phyloP scores from a whole-genome alignment of 2,113 vertebrate genomes.

The Podiceps cristatus region DNA sequence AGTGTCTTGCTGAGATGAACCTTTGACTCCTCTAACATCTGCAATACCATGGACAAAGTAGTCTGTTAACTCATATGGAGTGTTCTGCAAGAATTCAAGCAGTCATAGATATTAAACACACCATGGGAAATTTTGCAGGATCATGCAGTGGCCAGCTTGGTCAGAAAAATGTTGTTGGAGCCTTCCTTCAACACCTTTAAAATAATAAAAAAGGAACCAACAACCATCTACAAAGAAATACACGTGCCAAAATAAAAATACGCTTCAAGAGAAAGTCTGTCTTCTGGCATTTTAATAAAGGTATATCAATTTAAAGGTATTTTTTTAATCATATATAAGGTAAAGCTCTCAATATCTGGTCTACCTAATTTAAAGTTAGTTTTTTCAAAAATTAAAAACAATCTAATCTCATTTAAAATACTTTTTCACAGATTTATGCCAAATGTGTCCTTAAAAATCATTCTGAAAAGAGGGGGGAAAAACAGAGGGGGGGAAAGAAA shows the following conservation, averaged over 20 bases:
- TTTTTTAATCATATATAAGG: neutral
- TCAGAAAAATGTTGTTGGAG: neutral
- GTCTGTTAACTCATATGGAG: neutral
- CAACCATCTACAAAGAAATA: neutral
- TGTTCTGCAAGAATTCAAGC: neutral
- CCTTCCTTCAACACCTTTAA: neutral
- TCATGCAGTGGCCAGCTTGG: neutral
- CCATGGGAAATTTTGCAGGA: neutral
- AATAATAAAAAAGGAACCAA: neutral
- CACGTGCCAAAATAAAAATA: neutral
- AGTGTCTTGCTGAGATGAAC: slow-evolving; percentile 6
- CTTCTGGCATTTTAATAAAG: neutral
- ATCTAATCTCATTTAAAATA: neutral
- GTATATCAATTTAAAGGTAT: neutral
- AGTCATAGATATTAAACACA: neutral
- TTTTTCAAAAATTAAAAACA: neutral
- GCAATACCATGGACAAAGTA: neutral
- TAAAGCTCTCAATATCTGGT: neutral
- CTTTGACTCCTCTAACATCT: neutral
- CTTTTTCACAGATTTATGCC: neutral
- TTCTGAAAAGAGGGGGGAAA: neutral
- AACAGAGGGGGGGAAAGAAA: fast-evolving
- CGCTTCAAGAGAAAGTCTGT: neutral
- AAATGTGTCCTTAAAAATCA: neutral
- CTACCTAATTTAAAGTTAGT: neutral